These are phyloP conservation scores for Pristionchus mayeri DNA, from an alignment of 2,888 invertebrate genomes.

Conservation along the genomic window DNA sequence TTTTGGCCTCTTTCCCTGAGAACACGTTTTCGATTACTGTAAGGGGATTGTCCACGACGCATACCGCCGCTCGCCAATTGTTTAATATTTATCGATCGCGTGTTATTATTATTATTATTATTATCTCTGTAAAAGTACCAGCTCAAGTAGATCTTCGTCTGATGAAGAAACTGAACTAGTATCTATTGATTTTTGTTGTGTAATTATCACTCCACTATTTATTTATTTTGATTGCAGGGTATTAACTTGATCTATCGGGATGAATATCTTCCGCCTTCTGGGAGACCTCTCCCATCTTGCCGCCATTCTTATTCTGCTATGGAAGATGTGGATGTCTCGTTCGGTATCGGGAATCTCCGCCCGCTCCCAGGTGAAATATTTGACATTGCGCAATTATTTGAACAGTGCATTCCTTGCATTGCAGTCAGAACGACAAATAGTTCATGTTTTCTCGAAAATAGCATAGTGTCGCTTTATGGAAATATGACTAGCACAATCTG, in stretches of 20 bases:
- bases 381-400: not conserved
- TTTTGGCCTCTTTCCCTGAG: too few species aligned
- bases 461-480: too few species aligned
- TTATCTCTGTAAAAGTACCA: too few species aligned
- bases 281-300: constrained; percentile 97
- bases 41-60: too few species aligned
- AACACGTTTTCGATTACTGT: too few species aligned
- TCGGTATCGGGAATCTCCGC: constrained; percentile 80
- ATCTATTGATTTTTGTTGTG: too few species aligned
- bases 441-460: too few species aligned
- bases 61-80: too few species aligned
- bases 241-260: constrained; percentile 76
- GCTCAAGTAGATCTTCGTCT: too few species aligned
- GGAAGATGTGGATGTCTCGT: constrained; percentile 99
- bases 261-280: constrained; percentile 98
- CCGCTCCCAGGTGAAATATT: constrained; percentile 59
- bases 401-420: not conserved
- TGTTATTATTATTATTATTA: not conserved
- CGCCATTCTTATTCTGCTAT: constrained; percentile 92
- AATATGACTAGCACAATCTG: not conserved
- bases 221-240: not conserved
- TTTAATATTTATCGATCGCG: not conserved
- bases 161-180: not conserved
- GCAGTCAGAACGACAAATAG: too few species aligned
- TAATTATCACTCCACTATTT: not conserved